phyloP scores from a whole-genome alignment of 2,888 invertebrate species.

The Scaptomyza cyrtandrae region DNA sequence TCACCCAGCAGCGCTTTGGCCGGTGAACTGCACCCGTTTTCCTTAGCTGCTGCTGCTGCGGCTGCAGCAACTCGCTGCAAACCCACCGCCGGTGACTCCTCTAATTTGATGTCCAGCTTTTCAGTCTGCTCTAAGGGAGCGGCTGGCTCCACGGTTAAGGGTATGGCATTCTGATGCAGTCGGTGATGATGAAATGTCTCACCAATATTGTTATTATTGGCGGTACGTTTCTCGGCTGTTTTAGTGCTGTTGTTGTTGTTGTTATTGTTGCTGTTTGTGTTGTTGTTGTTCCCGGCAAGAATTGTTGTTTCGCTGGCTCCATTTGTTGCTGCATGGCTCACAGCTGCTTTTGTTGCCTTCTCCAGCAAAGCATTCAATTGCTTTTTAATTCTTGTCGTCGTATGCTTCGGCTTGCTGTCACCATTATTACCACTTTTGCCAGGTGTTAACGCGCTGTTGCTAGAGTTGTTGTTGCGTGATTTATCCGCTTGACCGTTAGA shows the following conservation, averaged over 20 bases:
- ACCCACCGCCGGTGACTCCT: conserved; percentile 80
- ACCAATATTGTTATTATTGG: conserved; percentile 45
- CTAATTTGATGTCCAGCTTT: conserved; percentile 80
- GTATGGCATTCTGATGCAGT: conserved; percentile 80
- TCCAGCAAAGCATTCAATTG: conserved; percentile 81
- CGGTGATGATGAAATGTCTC: conserved; percentile 61
- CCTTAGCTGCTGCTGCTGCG: conserved; percentile 33
- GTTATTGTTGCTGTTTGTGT: conserved; percentile 11
- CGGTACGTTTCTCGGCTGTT: conserved; percentile 52
- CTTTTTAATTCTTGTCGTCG: conserved; percentile 82
- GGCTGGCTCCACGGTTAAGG: conserved; percentile 81
- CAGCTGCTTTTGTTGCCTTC: conserved; percentile 71
- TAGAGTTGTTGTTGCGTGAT: conserved; percentile 51
- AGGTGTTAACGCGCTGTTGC: conserved; percentile 32
- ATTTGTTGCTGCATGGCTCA: conserved; percentile 34
- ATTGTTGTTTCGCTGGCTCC: conserved; percentile 33
- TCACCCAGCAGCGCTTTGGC: conserved; percentile 55
- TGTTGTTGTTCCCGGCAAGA: conserved; percentile 20
- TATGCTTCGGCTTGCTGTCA: conserved; percentile 80
- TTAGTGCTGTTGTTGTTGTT: conserved; percentile 38
- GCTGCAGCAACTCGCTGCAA: conserved; percentile 73
- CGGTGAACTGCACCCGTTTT: conserved; percentile 53
- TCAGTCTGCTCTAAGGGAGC: conserved; percentile 82
- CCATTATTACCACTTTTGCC: conserved; percentile 43
- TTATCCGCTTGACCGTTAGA: conserved; percentile 49